Percentiles rank a stretch among this genome's conserved stretches.
Evolutionary conservation across 2,113 vertebrate species (phyloP).

Genomic region (Trichechus manatus): DNA sequence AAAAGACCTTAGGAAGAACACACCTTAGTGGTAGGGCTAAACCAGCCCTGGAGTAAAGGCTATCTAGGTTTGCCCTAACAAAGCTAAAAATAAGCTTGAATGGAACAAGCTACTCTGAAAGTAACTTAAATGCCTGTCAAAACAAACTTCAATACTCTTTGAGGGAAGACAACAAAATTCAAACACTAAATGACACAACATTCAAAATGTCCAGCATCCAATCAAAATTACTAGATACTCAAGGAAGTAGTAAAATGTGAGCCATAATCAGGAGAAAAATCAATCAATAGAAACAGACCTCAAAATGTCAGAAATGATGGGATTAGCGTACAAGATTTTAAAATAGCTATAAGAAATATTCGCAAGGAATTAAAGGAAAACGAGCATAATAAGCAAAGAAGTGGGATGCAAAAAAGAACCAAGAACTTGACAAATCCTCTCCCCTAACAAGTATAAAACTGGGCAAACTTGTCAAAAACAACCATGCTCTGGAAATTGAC

Average conservation of each 20-base stretch:
- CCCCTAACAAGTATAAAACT: background rate
- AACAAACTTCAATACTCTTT: background rate
- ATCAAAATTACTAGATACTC: background rate
- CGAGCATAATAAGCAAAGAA: background rate
- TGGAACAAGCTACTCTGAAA: background rate
- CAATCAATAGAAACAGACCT: background rate
- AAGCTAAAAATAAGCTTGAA: background rate
- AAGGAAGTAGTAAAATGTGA: background rate
- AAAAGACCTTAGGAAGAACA: background rate
- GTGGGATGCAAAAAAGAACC: background rate
- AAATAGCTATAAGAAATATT: background rate
- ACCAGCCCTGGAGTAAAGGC: background rate
- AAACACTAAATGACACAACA: background rate
- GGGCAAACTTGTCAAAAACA: background rate
- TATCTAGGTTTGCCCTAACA: background rate
- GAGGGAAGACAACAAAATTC: background rate
- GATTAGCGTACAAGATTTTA: background rate
- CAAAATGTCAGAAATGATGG: background rate
- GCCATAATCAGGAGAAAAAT: background rate
- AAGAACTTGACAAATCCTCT: background rate
- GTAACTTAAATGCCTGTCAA: background rate
- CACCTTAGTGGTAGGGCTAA: background rate
- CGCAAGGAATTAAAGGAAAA: background rate
- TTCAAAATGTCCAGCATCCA: background rate
- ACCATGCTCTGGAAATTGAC: background rate